phyloP scores from a whole-genome alignment of 1,140 invertebrate species.

The Grapholita molesta region DNA sequence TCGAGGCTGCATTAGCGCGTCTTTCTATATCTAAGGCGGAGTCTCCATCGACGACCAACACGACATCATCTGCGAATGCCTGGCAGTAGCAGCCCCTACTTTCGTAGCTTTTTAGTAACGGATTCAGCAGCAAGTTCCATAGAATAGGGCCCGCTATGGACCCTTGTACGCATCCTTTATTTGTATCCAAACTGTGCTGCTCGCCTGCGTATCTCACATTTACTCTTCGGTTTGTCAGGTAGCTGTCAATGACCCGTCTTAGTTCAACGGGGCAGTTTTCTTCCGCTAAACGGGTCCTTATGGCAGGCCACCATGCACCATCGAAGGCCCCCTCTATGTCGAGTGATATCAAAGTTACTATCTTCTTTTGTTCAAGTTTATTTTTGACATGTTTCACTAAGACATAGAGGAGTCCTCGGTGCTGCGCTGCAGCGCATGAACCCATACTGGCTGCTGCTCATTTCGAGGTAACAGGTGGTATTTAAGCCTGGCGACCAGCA shows the following conservation, averaged over 20 bases:
- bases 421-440: conserved; percentile 24
- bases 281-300: conserved; percentile 18
- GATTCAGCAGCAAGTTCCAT: too few species aligned
- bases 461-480: too few species aligned
- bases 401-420: too few species aligned
- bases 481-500: conserved; percentile 21
- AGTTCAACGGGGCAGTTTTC: neutral
- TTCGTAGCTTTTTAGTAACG: too few species aligned
- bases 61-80: too few species aligned
- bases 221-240: neutral
- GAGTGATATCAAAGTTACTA: conserved; percentile 19
- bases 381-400: too few species aligned
- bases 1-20: too few species aligned
- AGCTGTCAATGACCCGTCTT: neutral
- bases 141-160: conserved; percentile 33
- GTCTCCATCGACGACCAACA: too few species aligned
- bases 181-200: neutral
- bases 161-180: conserved; percentile 3
- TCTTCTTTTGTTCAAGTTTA: neutral
- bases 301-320: conserved; percentile 34
- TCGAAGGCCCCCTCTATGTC: conserved; percentile 38
- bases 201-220: neutral
- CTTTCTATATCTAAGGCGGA: too few species aligned
- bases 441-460: conserved; percentile 19
- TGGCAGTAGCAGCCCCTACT: conserved; percentile 12